Evolutionary conservation across 2,888 invertebrate genomes (phyloP).

Genomic region (Xanthostigma xanthostigma): DNA sequence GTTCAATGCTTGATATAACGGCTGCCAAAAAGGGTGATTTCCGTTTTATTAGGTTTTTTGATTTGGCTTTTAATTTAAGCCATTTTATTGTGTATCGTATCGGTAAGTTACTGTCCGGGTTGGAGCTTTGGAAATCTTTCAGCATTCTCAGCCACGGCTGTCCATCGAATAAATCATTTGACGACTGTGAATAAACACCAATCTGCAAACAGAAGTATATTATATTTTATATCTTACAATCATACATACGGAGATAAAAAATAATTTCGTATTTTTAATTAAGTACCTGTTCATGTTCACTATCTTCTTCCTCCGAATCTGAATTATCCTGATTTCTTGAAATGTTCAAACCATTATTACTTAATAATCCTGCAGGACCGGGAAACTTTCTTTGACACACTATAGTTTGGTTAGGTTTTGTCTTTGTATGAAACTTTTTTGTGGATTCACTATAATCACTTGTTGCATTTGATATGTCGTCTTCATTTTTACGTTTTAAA

Average conservation of each 20-base stretch:
- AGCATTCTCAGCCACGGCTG: neutral
- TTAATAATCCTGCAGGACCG: neutral
- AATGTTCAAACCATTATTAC: neutral
- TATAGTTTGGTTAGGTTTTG: neutral
- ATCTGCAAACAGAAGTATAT: neutral
- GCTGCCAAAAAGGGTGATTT: constrained; percentile 24
- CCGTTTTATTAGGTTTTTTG: constrained; percentile 17
- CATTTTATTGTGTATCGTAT: constrained; percentile 22
- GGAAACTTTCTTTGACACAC: neutral
- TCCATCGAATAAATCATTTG: neutral
- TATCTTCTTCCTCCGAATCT: no score
- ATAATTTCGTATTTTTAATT: no score
- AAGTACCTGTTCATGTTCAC: no score
- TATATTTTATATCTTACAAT: no score
- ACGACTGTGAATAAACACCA: neutral
- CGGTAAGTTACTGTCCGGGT: constrained; percentile 4
- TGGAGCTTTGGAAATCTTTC: neutral
- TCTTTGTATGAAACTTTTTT: no score
- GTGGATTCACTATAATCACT: no score
- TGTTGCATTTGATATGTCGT: no score
- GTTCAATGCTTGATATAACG: constrained; percentile 18
- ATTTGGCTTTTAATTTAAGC: constrained; percentile 19
- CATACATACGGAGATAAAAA: no score
- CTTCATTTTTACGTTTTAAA: no score
- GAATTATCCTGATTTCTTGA: neutral